Conservation (phyloP, 2,797 vertebrate genomes). For the Cyclopterus lumpus region DNA sequence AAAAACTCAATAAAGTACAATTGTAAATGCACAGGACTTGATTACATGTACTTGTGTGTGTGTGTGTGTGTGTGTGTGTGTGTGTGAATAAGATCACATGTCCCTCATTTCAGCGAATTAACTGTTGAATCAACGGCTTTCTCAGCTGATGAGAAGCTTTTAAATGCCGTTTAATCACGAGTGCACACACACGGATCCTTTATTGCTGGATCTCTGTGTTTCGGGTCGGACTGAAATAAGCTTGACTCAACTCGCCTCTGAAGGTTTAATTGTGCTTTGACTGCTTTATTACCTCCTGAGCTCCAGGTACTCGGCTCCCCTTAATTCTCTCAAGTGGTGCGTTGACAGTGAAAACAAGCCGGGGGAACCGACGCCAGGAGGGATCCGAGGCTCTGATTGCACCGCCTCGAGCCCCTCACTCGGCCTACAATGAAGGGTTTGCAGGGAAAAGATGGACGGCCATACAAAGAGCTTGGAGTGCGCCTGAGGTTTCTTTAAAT, state of each 20-base stretch:
- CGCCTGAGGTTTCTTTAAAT: constrained; percentile 57
- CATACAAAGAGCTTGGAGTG: constrained; percentile 54
- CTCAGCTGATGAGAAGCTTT: constrained; percentile 1
- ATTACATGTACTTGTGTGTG: neutral
- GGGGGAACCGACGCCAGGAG: constrained; percentile 62
- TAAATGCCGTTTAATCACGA: constrained; percentile 5
- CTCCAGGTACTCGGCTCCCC: constrained; percentile 76
- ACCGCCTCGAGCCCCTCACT: constrained; percentile 55
- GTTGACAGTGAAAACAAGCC: constrained; percentile 84
- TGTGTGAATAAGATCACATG: constrained; percentile 1
- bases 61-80: constrained; percentile 2
- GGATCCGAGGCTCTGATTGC: constrained; percentile 77
- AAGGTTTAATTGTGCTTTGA: constrained; percentile 70
- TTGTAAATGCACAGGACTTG: neutral
- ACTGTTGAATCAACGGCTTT: constrained; percentile 10
- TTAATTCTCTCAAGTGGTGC: constrained; percentile 81
- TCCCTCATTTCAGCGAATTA: constrained; percentile 15
- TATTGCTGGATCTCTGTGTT: constrained; percentile 30
- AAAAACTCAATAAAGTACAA: neutral
- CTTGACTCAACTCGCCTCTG: constrained; percentile 68
- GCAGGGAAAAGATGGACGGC: constrained; percentile 49
- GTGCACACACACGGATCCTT: constrained; percentile 29
- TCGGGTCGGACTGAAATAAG: constrained; percentile 44
- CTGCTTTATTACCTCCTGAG: constrained; percentile 78
- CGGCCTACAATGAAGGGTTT: constrained; percentile 35